phyloP scores from a whole-genome alignment of 2,797 vertebrate genomes.

The Argentina silus region DNA sequence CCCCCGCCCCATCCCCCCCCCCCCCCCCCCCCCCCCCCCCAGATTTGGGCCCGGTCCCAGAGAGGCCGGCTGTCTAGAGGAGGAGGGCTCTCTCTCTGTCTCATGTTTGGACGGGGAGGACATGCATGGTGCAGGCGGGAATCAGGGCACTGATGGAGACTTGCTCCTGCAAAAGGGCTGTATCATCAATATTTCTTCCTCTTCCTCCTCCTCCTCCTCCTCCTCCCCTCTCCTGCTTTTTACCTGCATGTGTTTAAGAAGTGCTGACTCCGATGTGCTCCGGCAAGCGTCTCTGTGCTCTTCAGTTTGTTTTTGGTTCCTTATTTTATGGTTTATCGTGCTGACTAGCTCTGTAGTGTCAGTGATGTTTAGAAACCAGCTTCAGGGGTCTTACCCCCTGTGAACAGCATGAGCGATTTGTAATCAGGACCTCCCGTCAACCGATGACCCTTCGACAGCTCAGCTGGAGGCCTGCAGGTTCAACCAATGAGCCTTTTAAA shows the following conservation, averaged over 20 bases:
- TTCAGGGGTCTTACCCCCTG: conserved; percentile 44
- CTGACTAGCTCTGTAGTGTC: conserved; percentile 51
- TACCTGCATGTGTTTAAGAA: conserved; percentile 82
- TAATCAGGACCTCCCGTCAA: conserved; percentile 14
- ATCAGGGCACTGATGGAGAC: conserved; percentile 85
- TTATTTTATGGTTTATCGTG: conserved; percentile 50
- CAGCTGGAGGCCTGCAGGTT: too few relatives aligned
- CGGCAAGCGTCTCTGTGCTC: conserved; percentile 73
- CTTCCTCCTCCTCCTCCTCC: conserved; percentile 49
- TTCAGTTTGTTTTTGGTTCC: conserved; percentile 58
- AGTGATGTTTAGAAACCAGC: conserved; percentile 42
- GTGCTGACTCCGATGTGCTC: conserved; percentile 79
- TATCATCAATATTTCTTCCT: conserved; percentile 80
- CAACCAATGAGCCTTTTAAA: too few relatives aligned
- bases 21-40: conserved; percentile 14
- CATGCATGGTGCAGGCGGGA: conserved; percentile 88
- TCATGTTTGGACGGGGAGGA: conserved; percentile 93
- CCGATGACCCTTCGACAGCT: background rate
- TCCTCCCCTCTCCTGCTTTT: conserved; percentile 56
- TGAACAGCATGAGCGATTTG: conserved; percentile 27
- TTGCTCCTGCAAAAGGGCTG: conserved; percentile 84
- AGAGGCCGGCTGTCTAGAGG: conserved; percentile 77
- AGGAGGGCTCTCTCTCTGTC: conserved; percentile 79
- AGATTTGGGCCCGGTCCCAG: conserved; percentile 44
- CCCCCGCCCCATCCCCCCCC: background rate